Evolutionary conservation across 1,140 invertebrate species (phyloP).

Genomic region (Trypoxylus dichotomus): DNA sequence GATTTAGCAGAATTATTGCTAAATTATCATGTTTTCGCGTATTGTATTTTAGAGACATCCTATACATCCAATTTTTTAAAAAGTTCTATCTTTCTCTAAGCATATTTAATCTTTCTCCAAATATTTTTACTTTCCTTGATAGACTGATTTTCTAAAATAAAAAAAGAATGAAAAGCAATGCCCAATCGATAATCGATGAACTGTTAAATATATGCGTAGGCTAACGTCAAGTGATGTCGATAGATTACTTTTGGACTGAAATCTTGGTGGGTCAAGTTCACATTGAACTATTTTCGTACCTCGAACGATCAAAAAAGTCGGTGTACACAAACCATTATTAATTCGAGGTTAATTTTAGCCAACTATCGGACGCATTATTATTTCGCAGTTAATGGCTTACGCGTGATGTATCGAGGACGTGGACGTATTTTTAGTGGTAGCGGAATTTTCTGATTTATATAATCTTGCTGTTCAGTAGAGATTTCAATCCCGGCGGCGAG

Average conservation of each 20-base stretch:
- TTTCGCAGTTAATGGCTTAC: not conserved
- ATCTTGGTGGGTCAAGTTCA: slow-evolving; percentile 9
- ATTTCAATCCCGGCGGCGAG: not conserved
- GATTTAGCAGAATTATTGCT: no score
- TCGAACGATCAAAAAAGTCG: slow-evolving; percentile 15
- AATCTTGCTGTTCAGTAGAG: not conserved
- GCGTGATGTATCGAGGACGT: not conserved
- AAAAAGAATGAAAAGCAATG: not conserved
- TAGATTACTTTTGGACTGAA: not conserved
- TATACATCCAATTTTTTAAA: no score
- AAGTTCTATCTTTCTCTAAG: no score
- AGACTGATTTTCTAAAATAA: not conserved
- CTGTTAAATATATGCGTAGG: not conserved
- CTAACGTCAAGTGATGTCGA: not conserved
- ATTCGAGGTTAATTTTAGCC: not conserved
- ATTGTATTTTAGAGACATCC: no score
- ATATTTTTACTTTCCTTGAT: no score
- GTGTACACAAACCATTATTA: not conserved
- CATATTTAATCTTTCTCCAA: no score
- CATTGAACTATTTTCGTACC: slow-evolving; percentile 11
- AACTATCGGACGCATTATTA: not conserved
- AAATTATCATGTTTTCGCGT: no score
- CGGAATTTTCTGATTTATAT: not conserved
- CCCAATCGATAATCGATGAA: not conserved
- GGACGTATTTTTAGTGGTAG: not conserved